Evolutionary conservation across 1,140 invertebrate species (phyloP).

Genomic region (Sycophaga agraensis): DNA sequence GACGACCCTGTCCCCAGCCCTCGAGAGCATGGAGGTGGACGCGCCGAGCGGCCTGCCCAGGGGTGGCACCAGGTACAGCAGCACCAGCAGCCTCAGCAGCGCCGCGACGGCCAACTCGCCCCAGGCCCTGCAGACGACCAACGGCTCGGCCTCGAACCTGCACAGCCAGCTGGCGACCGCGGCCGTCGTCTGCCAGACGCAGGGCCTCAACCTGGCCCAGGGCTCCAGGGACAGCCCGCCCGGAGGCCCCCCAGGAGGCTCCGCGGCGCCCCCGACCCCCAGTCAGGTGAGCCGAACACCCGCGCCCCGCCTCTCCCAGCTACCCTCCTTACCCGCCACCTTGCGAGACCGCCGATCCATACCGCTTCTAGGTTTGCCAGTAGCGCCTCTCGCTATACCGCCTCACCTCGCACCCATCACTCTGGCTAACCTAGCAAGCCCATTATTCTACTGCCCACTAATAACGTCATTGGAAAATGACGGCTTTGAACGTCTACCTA

Average conservation of each 20-base stretch:
- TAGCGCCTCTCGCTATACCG: no score
- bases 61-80: conserved; percentile 55
- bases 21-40: conserved; percentile 51
- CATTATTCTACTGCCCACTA: no score
- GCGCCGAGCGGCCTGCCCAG: conserved; percentile 39
- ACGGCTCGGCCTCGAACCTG: conserved; percentile 39
- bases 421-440: no score
- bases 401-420: no score
- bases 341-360: no score
- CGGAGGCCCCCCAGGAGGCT: conserved; percentile 48
- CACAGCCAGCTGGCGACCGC: conserved; percentile 51
- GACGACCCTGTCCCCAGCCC: conserved; percentile 31
- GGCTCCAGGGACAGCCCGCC: conserved; percentile 53
- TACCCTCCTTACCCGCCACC: no score
- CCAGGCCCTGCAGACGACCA: conserved; percentile 42
- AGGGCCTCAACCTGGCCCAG: conserved; percentile 52
- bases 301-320: no score
- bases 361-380: no score
- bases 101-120: conserved; percentile 51
- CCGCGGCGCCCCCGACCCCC: conserved; percentile 47
- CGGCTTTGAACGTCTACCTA: no score
- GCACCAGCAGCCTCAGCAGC: conserved; percentile 53
- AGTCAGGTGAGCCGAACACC: conserved; percentile 48
- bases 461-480: no score
- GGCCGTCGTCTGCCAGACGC: conserved; percentile 53